Percentiles rank a stretch among this genome's conserved stretches.
phyloP scores from a whole-genome alignment of 1,140 invertebrate genomes.

The Magallana angulata region DNA sequence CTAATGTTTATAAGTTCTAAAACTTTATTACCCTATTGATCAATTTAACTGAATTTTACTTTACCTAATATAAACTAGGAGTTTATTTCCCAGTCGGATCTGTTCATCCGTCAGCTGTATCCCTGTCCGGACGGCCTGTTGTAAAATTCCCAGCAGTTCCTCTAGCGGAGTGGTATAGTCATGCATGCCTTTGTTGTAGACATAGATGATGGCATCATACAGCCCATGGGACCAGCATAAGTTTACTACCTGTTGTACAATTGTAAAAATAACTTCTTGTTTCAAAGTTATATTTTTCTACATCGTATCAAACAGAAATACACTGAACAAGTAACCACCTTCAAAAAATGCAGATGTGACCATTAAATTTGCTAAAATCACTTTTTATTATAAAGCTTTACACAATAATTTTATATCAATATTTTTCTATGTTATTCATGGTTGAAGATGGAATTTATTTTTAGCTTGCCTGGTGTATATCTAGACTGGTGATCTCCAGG shows the following conservation, averaged over 20 bases:
- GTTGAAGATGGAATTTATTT: not conserved
- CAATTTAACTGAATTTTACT: not conserved
- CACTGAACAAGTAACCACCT: too few species aligned
- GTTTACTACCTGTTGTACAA: slow-evolving; percentile 82
- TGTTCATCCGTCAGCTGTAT: slow-evolving; percentile 77
- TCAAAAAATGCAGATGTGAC: too few species aligned
- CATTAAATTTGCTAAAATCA: too few species aligned
- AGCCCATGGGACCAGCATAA: slow-evolving; percentile 89
- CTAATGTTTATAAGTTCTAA: not conserved
- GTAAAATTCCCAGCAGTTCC: slow-evolving; percentile 82
- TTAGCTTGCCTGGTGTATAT: slow-evolving; percentile 89
- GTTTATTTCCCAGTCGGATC: slow-evolving; percentile 87
- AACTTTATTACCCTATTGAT: not conserved
- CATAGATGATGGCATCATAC: slow-evolving; percentile 93
- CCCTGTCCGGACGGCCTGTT: slow-evolving; percentile 73
- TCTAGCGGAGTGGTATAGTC: slow-evolving; percentile 92
- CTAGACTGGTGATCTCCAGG: slow-evolving; percentile 90
- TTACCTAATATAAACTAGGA: slow-evolving; percentile 89
- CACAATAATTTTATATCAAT: too few species aligned
- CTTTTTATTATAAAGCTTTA: too few species aligned
- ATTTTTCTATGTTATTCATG: too few species aligned
- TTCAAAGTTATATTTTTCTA: too few species aligned
- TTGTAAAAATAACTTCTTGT: too few species aligned
- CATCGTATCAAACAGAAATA: too few species aligned
- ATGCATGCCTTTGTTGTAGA: slow-evolving; percentile 90